phyloP scores from a whole-genome alignment of 2,888 invertebrate species.

The Caenorhabditis sp. region DNA sequence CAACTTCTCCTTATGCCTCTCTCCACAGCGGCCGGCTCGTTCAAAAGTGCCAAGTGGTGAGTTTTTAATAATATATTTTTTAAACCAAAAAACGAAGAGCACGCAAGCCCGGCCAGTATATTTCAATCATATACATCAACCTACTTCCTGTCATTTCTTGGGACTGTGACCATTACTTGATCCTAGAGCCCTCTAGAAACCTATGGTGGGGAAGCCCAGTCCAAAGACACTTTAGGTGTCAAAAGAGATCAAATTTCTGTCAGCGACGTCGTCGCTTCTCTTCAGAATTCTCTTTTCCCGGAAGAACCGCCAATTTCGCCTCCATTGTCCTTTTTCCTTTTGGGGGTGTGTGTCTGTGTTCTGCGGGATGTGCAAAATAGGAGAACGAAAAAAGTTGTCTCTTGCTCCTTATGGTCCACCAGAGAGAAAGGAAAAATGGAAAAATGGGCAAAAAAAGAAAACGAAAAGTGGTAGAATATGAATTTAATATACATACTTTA shows the following conservation, averaged over 20 bases:
- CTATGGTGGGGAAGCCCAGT: neutral
- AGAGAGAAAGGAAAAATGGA: constrained; percentile 2
- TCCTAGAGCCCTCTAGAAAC: neutral
- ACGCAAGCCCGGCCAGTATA: no score
- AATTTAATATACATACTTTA: constrained; percentile 56
- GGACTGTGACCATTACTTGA: neutral
- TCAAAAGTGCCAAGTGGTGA: constrained; percentile 80
- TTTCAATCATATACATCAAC: no score
- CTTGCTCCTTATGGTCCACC: constrained; percentile 1
- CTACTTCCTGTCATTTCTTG: no score
- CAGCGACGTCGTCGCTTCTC: neutral
- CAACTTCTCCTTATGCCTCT: constrained; percentile 82
- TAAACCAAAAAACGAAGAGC: no score
- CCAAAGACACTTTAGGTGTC: constrained; percentile 23
- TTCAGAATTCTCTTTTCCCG: neutral
- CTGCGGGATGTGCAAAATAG: constrained; percentile 8
- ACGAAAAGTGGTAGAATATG: constrained; percentile 13
- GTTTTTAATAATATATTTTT: constrained; percentile 35
- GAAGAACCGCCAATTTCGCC: constrained; percentile 27
- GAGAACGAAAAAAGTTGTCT: neutral
- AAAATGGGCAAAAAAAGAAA: no score
- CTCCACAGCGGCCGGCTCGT: constrained; percentile 76
- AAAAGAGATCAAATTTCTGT: constrained; percentile 50
- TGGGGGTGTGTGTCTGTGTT: neutral
- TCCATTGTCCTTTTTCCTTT: constrained; percentile 27